phyloP scores from a whole-genome alignment of 1,140 invertebrate genomes.

The Chymomyza costata region DNA sequence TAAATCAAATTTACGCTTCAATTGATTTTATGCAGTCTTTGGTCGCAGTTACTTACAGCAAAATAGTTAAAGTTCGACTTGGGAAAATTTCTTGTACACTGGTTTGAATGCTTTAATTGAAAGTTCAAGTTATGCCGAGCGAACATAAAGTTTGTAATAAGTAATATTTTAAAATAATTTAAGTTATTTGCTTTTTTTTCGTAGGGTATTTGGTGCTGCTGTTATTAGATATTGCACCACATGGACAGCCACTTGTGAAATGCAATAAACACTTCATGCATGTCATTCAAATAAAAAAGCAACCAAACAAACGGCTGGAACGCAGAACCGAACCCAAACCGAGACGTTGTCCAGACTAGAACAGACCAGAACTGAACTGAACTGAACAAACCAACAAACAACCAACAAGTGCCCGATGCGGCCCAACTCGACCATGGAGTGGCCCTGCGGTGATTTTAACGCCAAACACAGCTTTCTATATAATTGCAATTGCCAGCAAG shows the following conservation, averaged over 20 bases:
- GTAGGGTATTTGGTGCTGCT: background rate
- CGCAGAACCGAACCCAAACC: background rate
- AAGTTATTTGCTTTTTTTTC: conserved; percentile 1
- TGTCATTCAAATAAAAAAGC: conserved; percentile 34
- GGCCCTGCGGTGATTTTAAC: conserved; percentile 48
- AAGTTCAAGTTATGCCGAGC: conserved; percentile 24
- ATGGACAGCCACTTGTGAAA: conserved; percentile 29
- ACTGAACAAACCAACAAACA: conserved; percentile 16
- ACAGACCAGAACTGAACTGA: no score
- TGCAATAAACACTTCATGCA: conserved; percentile 53
- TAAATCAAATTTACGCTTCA: conserved; percentile 54
- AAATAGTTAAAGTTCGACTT: conserved; percentile 31
- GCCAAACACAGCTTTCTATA: conserved; percentile 48
- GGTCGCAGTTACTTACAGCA: conserved; percentile 7
- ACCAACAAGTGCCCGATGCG: conserved; percentile 13
- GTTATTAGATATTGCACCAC: conserved; percentile 34
- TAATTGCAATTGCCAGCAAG: conserved; percentile 49
- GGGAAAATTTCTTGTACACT: conserved; percentile 17
- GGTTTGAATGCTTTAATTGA: conserved; percentile 40
- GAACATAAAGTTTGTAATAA: conserved; percentile 21
- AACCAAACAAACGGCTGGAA: conserved; percentile 1
- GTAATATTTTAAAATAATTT: conserved; percentile 3
- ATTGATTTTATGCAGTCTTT: conserved; percentile 44
- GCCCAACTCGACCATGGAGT: conserved; percentile 26
- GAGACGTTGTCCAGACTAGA: conserved; percentile 3